These are phyloP conservation scores for Alosa sapidissima DNA, from an alignment of 2,797 vertebrate genomes.

Conservation along the genomic window DNA sequence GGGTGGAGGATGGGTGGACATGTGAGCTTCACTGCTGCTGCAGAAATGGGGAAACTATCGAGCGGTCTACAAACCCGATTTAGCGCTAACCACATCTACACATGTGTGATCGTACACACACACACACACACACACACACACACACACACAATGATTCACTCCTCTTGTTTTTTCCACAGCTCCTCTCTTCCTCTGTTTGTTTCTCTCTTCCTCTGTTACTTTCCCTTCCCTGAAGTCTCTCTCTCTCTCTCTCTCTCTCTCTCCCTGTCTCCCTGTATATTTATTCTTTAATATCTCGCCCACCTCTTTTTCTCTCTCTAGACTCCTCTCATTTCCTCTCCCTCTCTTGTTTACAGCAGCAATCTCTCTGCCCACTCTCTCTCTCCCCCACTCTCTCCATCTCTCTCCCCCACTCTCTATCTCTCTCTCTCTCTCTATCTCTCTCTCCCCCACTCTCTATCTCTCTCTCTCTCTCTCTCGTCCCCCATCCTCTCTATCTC, in stretches of 20 bases:
- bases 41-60: constrained; percentile 15
- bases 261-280: background rate
- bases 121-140: constrained; percentile 6
- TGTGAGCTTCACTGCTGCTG: background rate
- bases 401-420: constrained; percentile 33
- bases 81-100: background rate
- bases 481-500: no score
- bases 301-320: background rate
- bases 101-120: background rate
- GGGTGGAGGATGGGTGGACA: background rate
- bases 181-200: background rate
- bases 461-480: constrained; percentile 27
- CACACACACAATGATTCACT: constrained; percentile 13
- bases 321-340: background rate
- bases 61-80: background rate
- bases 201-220: background rate
- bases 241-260: constrained; percentile 19
- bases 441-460: no score
- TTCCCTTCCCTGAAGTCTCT: background rate
- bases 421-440: no score
- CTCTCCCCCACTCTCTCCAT: constrained; percentile 24
- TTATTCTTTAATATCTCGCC: constrained; percentile 1
- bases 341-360: constrained; percentile 4
- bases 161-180: background rate
- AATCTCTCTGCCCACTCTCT: constrained; percentile 1